Conservation (phyloP, 1,140 invertebrate genomes). For the Mamestra configurata region DNA sequence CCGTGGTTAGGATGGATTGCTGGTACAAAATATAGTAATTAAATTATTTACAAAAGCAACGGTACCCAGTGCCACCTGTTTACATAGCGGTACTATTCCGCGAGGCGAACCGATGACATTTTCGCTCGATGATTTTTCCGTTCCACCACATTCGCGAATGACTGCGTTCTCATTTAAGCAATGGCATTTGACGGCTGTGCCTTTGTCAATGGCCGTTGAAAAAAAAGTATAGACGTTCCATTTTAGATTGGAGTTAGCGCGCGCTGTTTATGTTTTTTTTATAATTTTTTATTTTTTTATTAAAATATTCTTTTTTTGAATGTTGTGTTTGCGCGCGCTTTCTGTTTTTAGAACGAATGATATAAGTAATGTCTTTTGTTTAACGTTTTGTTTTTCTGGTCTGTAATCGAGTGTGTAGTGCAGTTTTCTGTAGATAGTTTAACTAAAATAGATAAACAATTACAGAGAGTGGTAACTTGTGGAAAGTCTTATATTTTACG, state of each 20-base stretch:
- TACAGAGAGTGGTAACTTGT: too few relatives aligned
- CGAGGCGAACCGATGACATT: slow-evolving; percentile 48
- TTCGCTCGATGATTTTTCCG: slow-evolving; percentile 83
- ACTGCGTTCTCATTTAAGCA: slow-evolving; percentile 86
- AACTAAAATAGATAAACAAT: too few relatives aligned
- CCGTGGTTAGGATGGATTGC: too few relatives aligned
- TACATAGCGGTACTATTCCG: background rate
- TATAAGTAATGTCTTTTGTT: background rate
- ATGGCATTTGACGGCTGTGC: slow-evolving; percentile 83
- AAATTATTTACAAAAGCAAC: background rate
- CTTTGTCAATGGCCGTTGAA: slow-evolving; percentile 74
- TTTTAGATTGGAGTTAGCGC: slow-evolving; percentile 78
- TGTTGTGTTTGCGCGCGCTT: slow-evolving; percentile 16
- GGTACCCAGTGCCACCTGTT: background rate
- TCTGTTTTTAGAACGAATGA: slow-evolving; percentile 41
- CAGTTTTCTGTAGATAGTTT: background rate
- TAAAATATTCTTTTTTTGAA: slow-evolving; percentile 42
- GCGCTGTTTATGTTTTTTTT: slow-evolving; percentile 69
- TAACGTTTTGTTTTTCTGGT: background rate
- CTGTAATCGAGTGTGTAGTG: background rate
- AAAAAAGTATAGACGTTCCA: slow-evolving; percentile 75
- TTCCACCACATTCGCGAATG: slow-evolving; percentile 82
- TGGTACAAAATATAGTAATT: too few relatives aligned
- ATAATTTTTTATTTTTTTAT: slow-evolving; percentile 59
- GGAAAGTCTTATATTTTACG: too few relatives aligned